Evolutionary conservation across 2,113 vertebrate species (phyloP).

Genomic region (Mugil cephalus): DNA sequence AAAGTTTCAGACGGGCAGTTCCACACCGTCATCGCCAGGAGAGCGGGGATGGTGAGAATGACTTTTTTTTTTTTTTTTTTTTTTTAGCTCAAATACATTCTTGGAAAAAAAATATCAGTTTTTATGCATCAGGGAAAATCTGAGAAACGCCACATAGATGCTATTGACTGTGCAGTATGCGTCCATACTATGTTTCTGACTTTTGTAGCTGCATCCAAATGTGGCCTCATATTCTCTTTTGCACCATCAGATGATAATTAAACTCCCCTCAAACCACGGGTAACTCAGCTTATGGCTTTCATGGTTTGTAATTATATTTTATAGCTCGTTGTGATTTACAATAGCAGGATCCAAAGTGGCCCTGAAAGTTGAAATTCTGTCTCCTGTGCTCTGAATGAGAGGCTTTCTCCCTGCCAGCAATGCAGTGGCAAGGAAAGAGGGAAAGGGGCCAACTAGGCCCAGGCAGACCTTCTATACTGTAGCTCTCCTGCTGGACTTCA

Average conservation of each 20-base stretch:
- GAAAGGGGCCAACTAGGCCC: slow-evolving; percentile 71
- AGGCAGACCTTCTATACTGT: slow-evolving; percentile 81
- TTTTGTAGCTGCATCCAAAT: slow-evolving; percentile 63
- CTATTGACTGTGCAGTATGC: no score
- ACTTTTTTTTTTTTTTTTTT: slow-evolving; percentile 14
- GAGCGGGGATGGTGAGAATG: slow-evolving; percentile 94
- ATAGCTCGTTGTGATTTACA: slow-evolving; percentile 77
- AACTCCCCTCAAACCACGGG: slow-evolving; percentile 61
- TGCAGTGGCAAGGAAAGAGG: slow-evolving; percentile 58
- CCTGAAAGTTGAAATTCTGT: slow-evolving; percentile 59
- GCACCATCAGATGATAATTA: slow-evolving; percentile 75
- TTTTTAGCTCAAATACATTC: background rate
- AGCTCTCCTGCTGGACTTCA: slow-evolving; percentile 82
- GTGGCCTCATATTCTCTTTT: slow-evolving; percentile 60
- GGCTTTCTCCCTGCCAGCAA: slow-evolving; percentile 74
- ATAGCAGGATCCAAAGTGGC: slow-evolving; percentile 64
- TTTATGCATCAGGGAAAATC: no score
- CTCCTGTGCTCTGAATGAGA: slow-evolving; percentile 66
- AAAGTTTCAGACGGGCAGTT: slow-evolving; percentile 95
- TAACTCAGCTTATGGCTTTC: slow-evolving; percentile 69
- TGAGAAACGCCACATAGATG: no score
- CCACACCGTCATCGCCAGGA: slow-evolving; percentile 95
- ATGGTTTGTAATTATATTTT: slow-evolving; percentile 78
- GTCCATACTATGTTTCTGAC: slow-evolving; percentile 24
- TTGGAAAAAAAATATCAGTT: background rate